Evolutionary conservation across 1,140 invertebrate genomes (phyloP).

Genomic region (Dufourea novaeangliae): DNA sequence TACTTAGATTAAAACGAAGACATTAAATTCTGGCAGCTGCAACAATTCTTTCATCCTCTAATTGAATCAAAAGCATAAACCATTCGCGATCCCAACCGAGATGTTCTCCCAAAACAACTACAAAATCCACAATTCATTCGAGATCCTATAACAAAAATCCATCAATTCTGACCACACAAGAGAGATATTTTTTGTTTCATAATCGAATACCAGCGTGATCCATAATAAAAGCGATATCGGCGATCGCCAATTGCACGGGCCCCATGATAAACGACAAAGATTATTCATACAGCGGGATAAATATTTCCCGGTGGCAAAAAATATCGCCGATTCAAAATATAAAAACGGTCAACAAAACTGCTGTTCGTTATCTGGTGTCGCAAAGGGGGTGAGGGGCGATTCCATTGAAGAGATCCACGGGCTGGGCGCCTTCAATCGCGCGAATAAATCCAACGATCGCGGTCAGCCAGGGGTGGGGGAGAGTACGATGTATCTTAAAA

Average conservation of each 20-base stretch:
- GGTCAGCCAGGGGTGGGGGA: no score
- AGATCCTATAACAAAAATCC: background rate
- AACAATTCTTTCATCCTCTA: no score
- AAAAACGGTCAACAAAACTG: background rate
- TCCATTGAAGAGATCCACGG: slow-evolving; percentile 9
- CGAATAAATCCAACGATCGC: slow-evolving; percentile 18
- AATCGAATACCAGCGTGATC: slow-evolving; percentile 9
- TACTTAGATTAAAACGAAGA: no score
- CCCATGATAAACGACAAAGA: slow-evolving; percentile 24
- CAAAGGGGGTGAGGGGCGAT: no score
- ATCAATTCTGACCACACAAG: background rate
- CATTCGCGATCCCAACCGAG: no score
- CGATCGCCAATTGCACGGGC: slow-evolving; percentile 38
- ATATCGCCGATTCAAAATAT: slow-evolving; percentile 35
- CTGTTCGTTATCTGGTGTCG: slow-evolving; percentile 5
- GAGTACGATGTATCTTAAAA: slow-evolving; percentile 28
- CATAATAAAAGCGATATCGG: background rate
- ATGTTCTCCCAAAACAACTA: no score
- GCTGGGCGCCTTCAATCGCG: background rate
- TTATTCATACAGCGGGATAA: slow-evolving; percentile 37
- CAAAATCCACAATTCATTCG: background rate
- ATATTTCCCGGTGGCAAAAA: slow-evolving; percentile 12
- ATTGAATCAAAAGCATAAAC: no score
- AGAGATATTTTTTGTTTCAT: slow-evolving; percentile 17
- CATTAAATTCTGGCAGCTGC: no score